Base-by-base conservation (phyloP, 2,888 invertebrate species). In the Yponomeuta cagnagella region DNA sequence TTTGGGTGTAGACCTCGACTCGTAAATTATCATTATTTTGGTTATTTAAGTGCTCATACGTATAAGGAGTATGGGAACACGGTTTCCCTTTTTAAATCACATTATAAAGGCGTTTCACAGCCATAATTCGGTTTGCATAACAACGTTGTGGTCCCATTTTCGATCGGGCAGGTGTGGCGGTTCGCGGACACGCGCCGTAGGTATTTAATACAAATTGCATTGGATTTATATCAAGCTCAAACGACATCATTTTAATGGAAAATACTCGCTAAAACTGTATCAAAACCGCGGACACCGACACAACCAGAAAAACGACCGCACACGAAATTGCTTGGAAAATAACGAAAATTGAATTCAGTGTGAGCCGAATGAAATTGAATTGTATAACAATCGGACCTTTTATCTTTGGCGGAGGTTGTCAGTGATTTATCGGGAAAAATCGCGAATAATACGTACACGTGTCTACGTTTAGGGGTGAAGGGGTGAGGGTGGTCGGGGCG, bases 381-480 rank as follows among this genome's bases (percentile, higher is more conserved):
- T 79, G 78, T 80, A 76, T 76, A 77, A 81, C 84, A 84, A 83
- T 83, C 79, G 80, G 76, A 79, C 78, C 79, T 80, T 83, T 81
- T 82, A 79, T 81, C 77, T 77, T 75, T 73, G 74, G 75, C 73
- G 73, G 73, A 77, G 73, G 69, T 37, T n/a, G 65, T 33, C 70
- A 23, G 75, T 76, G 76, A 79, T 78, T 77, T 77, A 77, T 87
- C 79, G 81, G 80, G 80, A 90, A 88, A 88, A 89, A 87, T 86
- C 80, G 77, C 80, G 84, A 87, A 88, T 88, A 90, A 92, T 89
- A 86, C 86, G 81, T 84, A 83, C 90, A 90, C 91, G 90, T 91
- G 90, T 88, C 85, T 82, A 79, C 85, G 85, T 89, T 91, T 90
- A 90, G 86, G 68, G 81, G 82, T 77, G 82, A 86, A 89, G 84